Evolutionary conservation across 2,113 vertebrate species (phyloP), one percentile per base, ranked within the genome.

Genomic region (Eretmochelys imbricata): DNA sequence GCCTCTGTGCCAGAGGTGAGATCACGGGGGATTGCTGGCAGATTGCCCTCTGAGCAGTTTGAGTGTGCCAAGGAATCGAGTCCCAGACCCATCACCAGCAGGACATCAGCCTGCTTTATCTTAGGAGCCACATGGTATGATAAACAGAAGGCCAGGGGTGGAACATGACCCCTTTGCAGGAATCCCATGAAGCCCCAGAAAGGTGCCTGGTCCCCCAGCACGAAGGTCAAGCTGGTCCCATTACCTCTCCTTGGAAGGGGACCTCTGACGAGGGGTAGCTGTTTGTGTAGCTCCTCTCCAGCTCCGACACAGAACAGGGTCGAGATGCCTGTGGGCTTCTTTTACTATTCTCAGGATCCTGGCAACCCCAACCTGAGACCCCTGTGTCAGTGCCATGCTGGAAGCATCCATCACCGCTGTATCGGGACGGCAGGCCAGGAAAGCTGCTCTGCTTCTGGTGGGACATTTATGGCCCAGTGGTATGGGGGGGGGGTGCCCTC

Each of bases 401-500:
- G 84, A 54, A 91, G 57, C 31, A 49, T 49, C 75, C 38, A 57
- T 55, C 38, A 22, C 78, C 3, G 50, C 90, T 53, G 59, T 78
- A 87, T 3, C 29, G 86, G 54, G 93, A 93, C 22, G 93, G 93
- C 53, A 94, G 62, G 11, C 85, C 62, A 22, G 29, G 14, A 89
- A 80, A 89, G 46, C 91, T 79, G n/a, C 82, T 81, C 51, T 59
- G 57, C 22, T 84, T 92, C 54, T 53, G 88, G 49, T 93, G 49
- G 10, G 93, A 89, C 95, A 96, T 96, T 89, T 89, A 57, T 80
- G 55, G 55, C 24, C 46, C n/a, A 5, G 55, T 50, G 46, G 51
- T 38, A 10, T 35, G 27, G 49, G 53, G 27, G 24, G 55, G 20
- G 65, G n/a, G 10, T 5, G 48, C 49, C 4, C 38, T 12, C 12